phyloP scores from a whole-genome alignment of 2,113 vertebrate species.

The Corythaeola cristata region DNA sequence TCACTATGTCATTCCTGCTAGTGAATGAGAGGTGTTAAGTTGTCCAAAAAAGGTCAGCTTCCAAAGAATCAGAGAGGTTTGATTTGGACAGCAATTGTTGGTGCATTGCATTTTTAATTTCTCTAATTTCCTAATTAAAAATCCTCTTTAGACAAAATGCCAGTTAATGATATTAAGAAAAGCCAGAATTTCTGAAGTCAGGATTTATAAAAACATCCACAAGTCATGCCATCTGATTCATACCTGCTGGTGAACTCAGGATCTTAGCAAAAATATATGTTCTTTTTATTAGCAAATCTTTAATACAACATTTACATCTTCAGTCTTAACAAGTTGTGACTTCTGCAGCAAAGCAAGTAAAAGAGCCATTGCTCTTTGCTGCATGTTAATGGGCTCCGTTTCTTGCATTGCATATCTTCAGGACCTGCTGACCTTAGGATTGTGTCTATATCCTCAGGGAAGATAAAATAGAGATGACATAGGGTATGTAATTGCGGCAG shows the following conservation, averaged over 20 bases:
- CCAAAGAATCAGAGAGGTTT: background rate
- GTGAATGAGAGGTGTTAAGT: background rate
- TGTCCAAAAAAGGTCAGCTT: slow-evolving; percentile 13
- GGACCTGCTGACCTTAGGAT: background rate
- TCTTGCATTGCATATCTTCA: slow-evolving; percentile 10
- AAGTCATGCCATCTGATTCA: background rate
- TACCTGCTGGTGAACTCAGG: background rate
- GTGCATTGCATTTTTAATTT: slow-evolving; percentile 26
- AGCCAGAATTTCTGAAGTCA: background rate
- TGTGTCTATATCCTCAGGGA: background rate
- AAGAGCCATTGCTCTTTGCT: background rate
- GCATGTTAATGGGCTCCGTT: slow-evolving; percentile 7
- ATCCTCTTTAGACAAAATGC: slow-evolving; percentile 11
- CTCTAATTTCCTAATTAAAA: slow-evolving; percentile 35
- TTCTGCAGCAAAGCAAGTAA: slow-evolving; percentile 13
- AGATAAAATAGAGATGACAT: slow-evolving; percentile 1
- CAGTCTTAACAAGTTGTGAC: background rate
- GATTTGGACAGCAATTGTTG: background rate
- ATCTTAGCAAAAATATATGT: slow-evolving; percentile 2
- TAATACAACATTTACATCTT: background rate
- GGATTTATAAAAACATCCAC: slow-evolving; percentile 22
- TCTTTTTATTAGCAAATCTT: background rate
- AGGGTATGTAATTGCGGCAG: background rate
- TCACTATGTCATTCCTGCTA: background rate
- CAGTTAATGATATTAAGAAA: slow-evolving; percentile 10